Conservation (phyloP, 2,888 invertebrate genomes). For the Tinea semifulvella region DNA sequence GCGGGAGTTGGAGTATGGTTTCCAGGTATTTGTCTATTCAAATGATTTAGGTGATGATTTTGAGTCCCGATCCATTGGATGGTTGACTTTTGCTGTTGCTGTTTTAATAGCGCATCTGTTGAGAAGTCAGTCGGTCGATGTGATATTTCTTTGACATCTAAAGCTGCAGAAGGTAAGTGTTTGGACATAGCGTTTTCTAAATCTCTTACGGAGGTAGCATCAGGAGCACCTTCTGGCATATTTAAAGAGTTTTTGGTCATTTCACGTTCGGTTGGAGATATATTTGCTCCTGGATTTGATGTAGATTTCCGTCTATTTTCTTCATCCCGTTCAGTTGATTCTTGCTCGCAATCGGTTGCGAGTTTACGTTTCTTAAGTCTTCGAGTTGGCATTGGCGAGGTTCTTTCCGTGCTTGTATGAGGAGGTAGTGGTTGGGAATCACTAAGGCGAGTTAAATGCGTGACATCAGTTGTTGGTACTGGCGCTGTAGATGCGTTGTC, state of each 20-base stretch:
- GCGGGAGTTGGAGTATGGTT: conserved; percentile 78
- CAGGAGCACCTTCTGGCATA: conserved; percentile 47
- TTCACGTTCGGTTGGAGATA: conserved; percentile 53
- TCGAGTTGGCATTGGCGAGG: conserved; percentile 71
- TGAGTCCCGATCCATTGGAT: conserved; percentile 96
- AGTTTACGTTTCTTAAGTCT: conserved; percentile 63
- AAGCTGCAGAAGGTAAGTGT: conserved; percentile 75
- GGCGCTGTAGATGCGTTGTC: conserved; percentile 53
- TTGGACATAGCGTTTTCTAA: conserved; percentile 97
- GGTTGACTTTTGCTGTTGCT: conserved; percentile 78
- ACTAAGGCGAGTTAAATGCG: conserved; percentile 52
- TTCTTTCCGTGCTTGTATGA: conserved; percentile 52
- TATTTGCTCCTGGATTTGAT: conserved; percentile 48
- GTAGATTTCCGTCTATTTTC: conserved; percentile 54
- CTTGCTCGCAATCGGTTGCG: conserved; percentile 53
- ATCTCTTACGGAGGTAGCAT: conserved; percentile 83
- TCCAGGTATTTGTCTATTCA: conserved; percentile 67
- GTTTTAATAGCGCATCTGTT: conserved; percentile 83
- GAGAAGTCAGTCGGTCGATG: conserved; percentile 88
- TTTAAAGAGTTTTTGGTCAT: conserved; percentile 44
- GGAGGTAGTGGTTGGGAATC: conserved; percentile 50
- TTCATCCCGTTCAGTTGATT: conserved; percentile 38
- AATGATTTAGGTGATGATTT: conserved; percentile 68
- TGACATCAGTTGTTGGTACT: conserved; percentile 47
- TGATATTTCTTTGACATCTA: conserved; percentile 62